These are phyloP conservation scores for Pionites leucogaster DNA, from an alignment of 2,113 vertebrate genomes.

Conservation along the genomic window DNA sequence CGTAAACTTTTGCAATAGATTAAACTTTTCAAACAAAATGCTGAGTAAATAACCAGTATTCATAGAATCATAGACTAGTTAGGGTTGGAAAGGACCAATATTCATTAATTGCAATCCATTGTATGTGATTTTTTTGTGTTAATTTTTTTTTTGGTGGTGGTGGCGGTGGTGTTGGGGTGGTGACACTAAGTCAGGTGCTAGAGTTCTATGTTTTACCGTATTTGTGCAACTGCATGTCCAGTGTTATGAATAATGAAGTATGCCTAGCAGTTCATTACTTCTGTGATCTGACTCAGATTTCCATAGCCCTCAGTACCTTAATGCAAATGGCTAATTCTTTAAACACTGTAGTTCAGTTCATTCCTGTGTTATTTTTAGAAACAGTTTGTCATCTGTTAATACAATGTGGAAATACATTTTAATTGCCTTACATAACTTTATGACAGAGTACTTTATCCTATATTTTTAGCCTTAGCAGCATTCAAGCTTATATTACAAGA, in stretches of 20 bases:
- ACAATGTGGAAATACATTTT: slow-evolving; percentile 56
- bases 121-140: not conserved
- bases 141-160: too few relatives aligned
- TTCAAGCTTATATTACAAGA: slow-evolving; percentile 35
- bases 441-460: slow-evolving; percentile 26
- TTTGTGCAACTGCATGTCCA: not conserved
- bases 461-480: slow-evolving; percentile 5
- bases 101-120: not conserved
- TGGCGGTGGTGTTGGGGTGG: not conserved
- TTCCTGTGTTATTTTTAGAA: slow-evolving; percentile 45
- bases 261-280: not conserved
- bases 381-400: slow-evolving; percentile 37
- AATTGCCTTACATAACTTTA: slow-evolving; percentile 54
- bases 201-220: not conserved
- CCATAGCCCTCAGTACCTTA: not conserved
- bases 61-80: not conserved
- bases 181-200: not conserved
- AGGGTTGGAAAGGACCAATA: not conserved
- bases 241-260: not conserved
- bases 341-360: not conserved
- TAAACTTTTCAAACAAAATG: not conserved
- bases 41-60: not conserved
- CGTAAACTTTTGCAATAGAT: not conserved
- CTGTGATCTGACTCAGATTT: not conserved
- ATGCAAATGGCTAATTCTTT: slow-evolving; percentile 10